A percentile compares a stretch with the other conserved stretches of the same genome.
Evolutionary conservation across 1,140 invertebrate species (phyloP).

Genomic region (Drosophila mojavensis): DNA sequence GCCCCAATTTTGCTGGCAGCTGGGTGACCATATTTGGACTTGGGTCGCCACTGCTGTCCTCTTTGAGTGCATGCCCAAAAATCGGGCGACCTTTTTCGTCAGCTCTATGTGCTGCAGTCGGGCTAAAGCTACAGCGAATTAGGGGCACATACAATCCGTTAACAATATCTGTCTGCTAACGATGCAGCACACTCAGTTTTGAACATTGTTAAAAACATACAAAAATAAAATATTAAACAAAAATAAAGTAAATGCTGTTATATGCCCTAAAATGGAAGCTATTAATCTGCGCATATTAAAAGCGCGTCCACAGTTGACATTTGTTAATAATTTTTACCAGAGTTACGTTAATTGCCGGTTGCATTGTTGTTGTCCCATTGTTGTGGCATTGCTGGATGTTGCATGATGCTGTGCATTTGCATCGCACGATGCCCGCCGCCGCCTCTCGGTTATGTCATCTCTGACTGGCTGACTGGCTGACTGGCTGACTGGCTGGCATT

Average conservation of each 20-base stretch:
- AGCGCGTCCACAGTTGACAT: constrained; percentile 60
- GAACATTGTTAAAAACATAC: not conserved
- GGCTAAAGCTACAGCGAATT: constrained; percentile 13
- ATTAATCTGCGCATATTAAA: constrained; percentile 50
- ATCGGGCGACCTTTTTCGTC: constrained; percentile 11
- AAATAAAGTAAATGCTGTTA: not conserved
- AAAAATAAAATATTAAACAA: not conserved
- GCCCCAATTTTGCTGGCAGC: constrained; percentile 19
- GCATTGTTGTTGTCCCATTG: constrained; percentile 49
- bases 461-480: not conserved
- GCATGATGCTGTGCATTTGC: constrained; percentile 19
- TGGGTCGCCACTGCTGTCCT: not conserved
- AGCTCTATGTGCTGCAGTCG: not conserved
- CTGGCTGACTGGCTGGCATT: constrained; percentile 15
- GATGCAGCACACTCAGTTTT: constrained; percentile 10
- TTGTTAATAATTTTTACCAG: constrained; percentile 59
- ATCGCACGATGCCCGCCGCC: constrained; percentile 25
- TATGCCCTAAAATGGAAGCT: constrained; percentile 13
- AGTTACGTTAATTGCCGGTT: constrained; percentile 46
- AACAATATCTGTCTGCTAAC: constrained; percentile 26
- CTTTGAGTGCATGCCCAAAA: constrained; percentile 13
- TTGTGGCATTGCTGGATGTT: constrained; percentile 21
- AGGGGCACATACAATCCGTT: constrained; percentile 9
- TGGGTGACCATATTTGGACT: constrained; percentile 11
- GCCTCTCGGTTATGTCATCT: constrained; percentile 60